Conservation (phyloP, 2,113 vertebrate genomes). For the Callorhinus ursinus region DNA sequence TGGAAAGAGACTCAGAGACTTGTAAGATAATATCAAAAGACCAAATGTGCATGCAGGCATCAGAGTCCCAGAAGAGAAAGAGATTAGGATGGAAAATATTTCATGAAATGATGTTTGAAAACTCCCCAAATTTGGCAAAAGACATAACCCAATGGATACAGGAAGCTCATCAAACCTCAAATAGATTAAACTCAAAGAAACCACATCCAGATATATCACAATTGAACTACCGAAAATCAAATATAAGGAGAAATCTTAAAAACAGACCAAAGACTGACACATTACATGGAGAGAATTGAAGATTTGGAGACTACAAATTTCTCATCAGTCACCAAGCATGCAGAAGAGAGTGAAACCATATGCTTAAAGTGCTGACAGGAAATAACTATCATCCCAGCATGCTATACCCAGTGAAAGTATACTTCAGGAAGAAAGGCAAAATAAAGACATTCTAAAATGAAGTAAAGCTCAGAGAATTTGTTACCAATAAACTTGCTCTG, state of each 20-base stretch:
- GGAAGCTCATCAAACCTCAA: neutral
- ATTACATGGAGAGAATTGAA: neutral
- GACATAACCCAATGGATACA: neutral
- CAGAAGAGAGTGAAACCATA: neutral
- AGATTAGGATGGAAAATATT: neutral
- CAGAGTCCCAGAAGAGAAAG: neutral
- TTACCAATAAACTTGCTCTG: neutral
- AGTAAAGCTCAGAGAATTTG: neutral
- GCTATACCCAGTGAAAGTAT: neutral
- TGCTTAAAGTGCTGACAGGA: neutral
- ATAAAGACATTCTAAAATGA: neutral
- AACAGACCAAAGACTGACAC: neutral
- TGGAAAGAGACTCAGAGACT: neutral
- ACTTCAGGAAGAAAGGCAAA: neutral
- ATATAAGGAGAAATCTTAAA: neutral
- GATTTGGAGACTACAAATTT: neutral
- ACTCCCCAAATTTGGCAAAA: neutral
- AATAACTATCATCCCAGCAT: neutral
- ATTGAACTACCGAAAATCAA: neutral
- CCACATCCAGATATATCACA: neutral
- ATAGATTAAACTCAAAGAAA: neutral
- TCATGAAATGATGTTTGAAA: neutral
- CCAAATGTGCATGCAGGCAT: neutral
- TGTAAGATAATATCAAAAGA: neutral
- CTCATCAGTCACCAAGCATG: neutral